Evolutionary conservation across 2,113 vertebrate species (phyloP).

Genomic region (Hydrolagus affinis): DNA sequence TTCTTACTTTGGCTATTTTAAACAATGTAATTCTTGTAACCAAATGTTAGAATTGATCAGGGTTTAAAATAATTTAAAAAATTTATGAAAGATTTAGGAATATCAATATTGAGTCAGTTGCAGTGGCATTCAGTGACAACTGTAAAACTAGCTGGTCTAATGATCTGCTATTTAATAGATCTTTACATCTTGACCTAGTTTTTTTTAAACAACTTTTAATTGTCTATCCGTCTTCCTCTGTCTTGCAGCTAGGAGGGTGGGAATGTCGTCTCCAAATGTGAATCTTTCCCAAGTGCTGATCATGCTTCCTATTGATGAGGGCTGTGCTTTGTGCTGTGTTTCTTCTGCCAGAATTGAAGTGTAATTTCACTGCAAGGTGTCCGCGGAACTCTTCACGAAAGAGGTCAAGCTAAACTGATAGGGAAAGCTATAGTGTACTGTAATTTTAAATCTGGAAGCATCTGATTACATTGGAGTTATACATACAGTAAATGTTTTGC

Average conservation of each 20-base stretch:
- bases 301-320: background rate
- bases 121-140: background rate
- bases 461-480: no score
- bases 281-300: background rate
- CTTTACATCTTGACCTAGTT: no score
- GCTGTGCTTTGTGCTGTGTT: background rate
- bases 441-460: no score
- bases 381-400: background rate
- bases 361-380: background rate
- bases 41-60: background rate
- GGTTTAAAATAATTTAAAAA: background rate
- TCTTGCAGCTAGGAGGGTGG: no score
- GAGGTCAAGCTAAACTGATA: background rate
- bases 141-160: background rate
- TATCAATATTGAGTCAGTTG: background rate
- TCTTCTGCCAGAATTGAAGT: background rate
- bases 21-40: background rate
- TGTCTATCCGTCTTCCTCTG: background rate
- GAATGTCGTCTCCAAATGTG: background rate
- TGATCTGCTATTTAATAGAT: slow-evolving; percentile 15
- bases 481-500: no score
- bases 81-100: background rate
- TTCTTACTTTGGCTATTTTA: background rate
- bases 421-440: no score
- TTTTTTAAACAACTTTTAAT: background rate